Evolutionary conservation across 2,113 vertebrate species (phyloP).

Genomic region (Vombatus ursinus): DNA sequence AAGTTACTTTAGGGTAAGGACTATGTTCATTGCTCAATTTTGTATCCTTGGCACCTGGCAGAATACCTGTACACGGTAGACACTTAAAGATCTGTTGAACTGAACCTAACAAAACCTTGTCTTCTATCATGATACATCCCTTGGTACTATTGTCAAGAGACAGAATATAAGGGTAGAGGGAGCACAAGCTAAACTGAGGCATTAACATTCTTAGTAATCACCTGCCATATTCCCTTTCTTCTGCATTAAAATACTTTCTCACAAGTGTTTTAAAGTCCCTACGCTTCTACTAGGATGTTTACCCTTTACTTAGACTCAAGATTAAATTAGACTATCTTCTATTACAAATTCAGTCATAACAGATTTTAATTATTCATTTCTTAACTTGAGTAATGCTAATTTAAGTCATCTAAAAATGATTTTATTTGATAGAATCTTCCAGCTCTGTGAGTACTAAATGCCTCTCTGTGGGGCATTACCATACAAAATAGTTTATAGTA

Average conservation of each 20-base stretch:
- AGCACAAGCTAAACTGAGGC: background rate
- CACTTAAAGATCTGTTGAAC: background rate
- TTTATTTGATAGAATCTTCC: constrained; percentile 8
- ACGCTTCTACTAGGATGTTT: background rate
- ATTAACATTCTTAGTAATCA: constrained; percentile 30
- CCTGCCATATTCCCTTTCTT: constrained; percentile 1
- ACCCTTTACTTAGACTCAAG: background rate
- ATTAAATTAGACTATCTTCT: constrained; percentile 9
- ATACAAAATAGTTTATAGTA: background rate
- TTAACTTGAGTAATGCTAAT: constrained; percentile 21
- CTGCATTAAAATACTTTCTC: background rate
- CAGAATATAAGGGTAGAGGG: background rate
- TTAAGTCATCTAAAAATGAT: constrained; percentile 36
- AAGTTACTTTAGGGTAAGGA: background rate
- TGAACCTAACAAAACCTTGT: background rate
- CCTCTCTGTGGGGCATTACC: background rate
- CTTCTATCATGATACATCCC: background rate
- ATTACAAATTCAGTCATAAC: background rate
- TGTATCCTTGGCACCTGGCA: background rate
- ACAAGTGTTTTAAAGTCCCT: constrained; percentile 13
- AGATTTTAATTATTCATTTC: constrained; percentile 32
- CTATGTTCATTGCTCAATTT: background rate
- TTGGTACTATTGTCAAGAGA: background rate
- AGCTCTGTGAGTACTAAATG: background rate
- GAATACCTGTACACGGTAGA: background rate